A percentile compares a stretch with the other conserved stretches of the same genome.
Conservation (phyloP, 2,113 vertebrate genomes). For the Pholis gunnellus region DNA sequence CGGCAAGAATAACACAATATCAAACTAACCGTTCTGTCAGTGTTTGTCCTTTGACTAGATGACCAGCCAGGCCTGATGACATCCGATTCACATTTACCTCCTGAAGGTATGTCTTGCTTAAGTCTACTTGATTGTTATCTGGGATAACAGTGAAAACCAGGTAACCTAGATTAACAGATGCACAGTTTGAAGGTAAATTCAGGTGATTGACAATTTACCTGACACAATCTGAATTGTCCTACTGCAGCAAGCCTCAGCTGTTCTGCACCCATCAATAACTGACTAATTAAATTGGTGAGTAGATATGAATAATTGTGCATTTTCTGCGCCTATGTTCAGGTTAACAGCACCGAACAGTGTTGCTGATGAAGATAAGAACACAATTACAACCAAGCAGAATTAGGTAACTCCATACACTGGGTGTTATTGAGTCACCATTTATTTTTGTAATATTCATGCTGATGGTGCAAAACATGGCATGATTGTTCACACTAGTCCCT, state of each 20-base stretch:
- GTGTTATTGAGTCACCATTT: background rate
- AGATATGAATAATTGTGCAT: background rate
- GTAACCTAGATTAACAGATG: background rate
- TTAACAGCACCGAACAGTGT: background rate
- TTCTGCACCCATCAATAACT: background rate
- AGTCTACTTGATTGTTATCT: background rate
- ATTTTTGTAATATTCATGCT: background rate
- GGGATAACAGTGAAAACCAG: background rate
- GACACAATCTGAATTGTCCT: background rate
- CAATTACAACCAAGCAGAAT: constrained; percentile 3
- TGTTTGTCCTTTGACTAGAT: background rate
- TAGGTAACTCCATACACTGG: background rate
- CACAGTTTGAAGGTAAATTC: background rate
- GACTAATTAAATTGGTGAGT: background rate
- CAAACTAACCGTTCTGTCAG: background rate
- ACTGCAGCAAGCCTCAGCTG: background rate
- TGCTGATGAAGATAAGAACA: background rate
- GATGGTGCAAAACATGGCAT: constrained; percentile 5
- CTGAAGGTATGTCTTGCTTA: background rate
- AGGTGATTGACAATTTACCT: background rate
- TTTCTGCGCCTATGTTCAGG: background rate
- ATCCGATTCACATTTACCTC: background rate
- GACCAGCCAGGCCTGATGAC: background rate
- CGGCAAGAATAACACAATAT: background rate
- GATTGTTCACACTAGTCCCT: constrained; percentile 6